These are phyloP conservation scores for Taenaris catops DNA, from an alignment of 2,888 invertebrate species.

Conservation along the genomic window DNA sequence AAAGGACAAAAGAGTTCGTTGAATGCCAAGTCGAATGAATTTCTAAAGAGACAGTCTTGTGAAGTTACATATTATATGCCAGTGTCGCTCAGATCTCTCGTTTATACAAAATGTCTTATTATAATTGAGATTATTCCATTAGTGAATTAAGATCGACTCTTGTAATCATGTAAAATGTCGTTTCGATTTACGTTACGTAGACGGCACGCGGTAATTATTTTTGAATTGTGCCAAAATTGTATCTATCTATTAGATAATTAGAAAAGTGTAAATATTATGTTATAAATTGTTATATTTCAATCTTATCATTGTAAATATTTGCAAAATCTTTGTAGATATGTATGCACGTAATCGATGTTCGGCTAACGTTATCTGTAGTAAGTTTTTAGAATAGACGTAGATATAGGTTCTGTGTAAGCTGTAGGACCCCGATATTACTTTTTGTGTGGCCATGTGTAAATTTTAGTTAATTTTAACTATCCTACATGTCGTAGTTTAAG, in stretches of 20 bases:
- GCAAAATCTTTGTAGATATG: slow-evolving; percentile 54
- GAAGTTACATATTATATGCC: slow-evolving; percentile 30
- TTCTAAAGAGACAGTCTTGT: slow-evolving; percentile 9
- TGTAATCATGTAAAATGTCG: slow-evolving; percentile 21
- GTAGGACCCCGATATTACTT: slow-evolving; percentile 46
- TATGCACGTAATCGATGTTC: slow-evolving; percentile 29
- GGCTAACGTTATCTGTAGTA: slow-evolving; percentile 32
- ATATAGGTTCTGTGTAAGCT: slow-evolving; percentile 28
- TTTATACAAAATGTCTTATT: slow-evolving; percentile 39
- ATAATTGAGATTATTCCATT: slow-evolving; percentile 76
- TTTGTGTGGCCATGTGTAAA: slow-evolving; percentile 67
- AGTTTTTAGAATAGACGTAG: slow-evolving; percentile 38
- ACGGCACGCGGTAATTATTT: slow-evolving; percentile 13
- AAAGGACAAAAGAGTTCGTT: slow-evolving; percentile 2
- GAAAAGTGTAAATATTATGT: slow-evolving; percentile 47
- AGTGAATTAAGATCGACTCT: slow-evolving; percentile 59
- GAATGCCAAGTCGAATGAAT: slow-evolving; percentile 1
- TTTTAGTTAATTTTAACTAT: slow-evolving; percentile 32
- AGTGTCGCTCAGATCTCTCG: slow-evolving; percentile 65
- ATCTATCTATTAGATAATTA: slow-evolving; percentile 48
- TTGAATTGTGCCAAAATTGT: slow-evolving; percentile 44
- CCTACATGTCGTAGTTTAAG: slow-evolving; percentile 31
- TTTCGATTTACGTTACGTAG: slow-evolving; percentile 20
- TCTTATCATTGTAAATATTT: slow-evolving; percentile 28
- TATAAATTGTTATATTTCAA: slow-evolving; percentile 34